Percentiles rank a stretch among this genome's conserved stretches.
These are phyloP conservation scores for Epinotia bilunana DNA, from an alignment of 2,888 invertebrate species.

Conservation along the genomic window DNA sequence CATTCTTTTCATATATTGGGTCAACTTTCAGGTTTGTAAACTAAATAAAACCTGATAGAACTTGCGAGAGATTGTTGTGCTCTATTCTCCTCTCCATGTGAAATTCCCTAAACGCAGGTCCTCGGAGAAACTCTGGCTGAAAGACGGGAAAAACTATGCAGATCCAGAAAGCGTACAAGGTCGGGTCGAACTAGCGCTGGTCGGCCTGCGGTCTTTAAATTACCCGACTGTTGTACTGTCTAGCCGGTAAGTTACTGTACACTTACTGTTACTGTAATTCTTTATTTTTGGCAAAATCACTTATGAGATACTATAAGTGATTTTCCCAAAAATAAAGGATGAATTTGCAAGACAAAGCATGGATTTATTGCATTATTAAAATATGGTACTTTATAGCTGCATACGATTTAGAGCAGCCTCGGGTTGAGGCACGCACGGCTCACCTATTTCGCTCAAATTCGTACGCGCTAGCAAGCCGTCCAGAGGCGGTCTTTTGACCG, in stretches of 20 bases:
- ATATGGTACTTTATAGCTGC: too few species aligned
- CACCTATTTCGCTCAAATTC: too few species aligned
- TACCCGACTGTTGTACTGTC: constrained; percentile 85
- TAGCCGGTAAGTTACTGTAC: constrained; percentile 86
- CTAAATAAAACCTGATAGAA: constrained; percentile 1
- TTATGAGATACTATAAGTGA: too few species aligned
- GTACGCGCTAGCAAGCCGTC: too few species aligned
- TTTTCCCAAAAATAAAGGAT: too few species aligned
- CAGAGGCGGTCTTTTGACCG: too few species aligned
- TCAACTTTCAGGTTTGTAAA: constrained; percentile 88
- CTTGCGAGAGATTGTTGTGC: constrained; percentile 15
- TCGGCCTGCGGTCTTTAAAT: constrained; percentile 81
- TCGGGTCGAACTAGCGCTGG: constrained; percentile 87
- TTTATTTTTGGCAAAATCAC: neutral
- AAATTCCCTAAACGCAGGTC: constrained; percentile 81
- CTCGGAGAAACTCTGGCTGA: constrained; percentile 86
- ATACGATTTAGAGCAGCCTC: too few species aligned
- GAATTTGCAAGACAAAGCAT: too few species aligned
- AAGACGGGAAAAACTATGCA: constrained; percentile 71
- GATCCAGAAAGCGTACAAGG: constrained; percentile 90
- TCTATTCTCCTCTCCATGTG: constrained; percentile 30
- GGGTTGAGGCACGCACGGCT: too few species aligned
- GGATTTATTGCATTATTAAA: too few species aligned
- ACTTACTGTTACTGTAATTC: neutral
- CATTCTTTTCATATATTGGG: constrained; percentile 91